Percentiles rank a stretch among this genome's conserved stretches.
phyloP scores from a whole-genome alignment of 2,888 invertebrate genomes.

The Tinea pellionella region DNA sequence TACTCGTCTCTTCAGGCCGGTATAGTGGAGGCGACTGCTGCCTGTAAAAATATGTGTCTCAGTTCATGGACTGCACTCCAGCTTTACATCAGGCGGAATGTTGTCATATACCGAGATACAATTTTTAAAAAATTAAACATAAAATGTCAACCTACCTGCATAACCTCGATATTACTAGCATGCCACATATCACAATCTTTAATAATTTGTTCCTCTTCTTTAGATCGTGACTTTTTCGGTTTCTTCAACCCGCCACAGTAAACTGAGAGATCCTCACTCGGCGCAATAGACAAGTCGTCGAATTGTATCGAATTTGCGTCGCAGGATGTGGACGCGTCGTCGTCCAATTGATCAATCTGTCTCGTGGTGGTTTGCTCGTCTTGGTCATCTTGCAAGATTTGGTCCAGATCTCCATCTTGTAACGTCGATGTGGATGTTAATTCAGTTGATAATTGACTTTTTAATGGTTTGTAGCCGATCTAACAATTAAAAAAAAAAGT shows the following conservation, averaged over 20 bases:
- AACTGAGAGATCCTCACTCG: conserved; percentile 43
- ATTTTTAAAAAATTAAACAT: too few species aligned
- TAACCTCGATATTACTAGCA: conserved; percentile 49
- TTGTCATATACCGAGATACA: too few species aligned
- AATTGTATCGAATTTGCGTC: conserved; percentile 45
- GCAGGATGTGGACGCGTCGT: conserved; percentile 42
- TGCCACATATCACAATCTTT: conserved; percentile 56
- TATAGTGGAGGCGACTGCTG: too few species aligned
- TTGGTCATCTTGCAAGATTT: conserved; percentile 14
- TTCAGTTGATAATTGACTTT: conserved; percentile 32
- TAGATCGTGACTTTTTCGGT: conserved; percentile 35
- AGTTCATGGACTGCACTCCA: too few species aligned
- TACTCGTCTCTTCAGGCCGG: too few species aligned
- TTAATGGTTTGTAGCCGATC: conserved; percentile 38
- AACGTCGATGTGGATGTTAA: conserved; percentile 37
- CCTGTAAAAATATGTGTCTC: too few species aligned
- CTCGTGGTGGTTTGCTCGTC: neutral
- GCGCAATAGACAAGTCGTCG: conserved; percentile 38
- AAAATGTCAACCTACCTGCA: conserved; percentile 33
- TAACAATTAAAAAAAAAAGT: conserved; percentile 18
- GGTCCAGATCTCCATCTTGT: conserved; percentile 27
- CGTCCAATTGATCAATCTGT: conserved; percentile 18
- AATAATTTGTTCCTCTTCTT: conserved; percentile 31
- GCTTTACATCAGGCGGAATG: neutral
- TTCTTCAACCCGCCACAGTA: conserved; percentile 48